Conservation (phyloP, 2,113 vertebrate genomes). For the Mesitornis unicolor region DNA sequence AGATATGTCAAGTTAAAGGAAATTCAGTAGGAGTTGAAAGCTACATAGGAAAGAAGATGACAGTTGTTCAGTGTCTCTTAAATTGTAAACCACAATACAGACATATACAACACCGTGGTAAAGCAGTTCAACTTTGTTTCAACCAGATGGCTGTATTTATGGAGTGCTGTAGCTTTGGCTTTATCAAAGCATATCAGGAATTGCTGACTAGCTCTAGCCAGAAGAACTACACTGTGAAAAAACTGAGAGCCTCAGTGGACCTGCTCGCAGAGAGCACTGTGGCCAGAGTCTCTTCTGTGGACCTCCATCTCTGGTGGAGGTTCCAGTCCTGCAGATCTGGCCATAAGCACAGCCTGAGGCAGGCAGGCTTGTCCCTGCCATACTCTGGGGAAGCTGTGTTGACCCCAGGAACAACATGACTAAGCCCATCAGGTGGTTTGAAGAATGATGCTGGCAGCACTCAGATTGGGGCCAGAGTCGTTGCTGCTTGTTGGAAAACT, state of each 20-base stretch:
- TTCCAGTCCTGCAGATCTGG: not conserved
- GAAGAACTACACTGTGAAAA: not conserved
- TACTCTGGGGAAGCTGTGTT: rapidly evolving
- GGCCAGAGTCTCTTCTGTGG: too few relatives aligned
- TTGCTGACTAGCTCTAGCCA: not conserved
- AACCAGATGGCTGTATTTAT: not conserved
- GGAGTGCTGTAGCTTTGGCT: not conserved
- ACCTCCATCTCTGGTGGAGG: not conserved
- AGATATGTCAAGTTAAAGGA: not conserved
- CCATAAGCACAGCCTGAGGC: rapidly evolving
- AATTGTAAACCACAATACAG: not conserved
- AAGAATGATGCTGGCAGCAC: not conserved
- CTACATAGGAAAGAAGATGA: not conserved
- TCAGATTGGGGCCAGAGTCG: rapidly evolving
- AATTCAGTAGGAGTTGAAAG: not conserved
- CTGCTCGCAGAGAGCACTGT: rapidly evolving
- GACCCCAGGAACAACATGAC: rapidly evolving
- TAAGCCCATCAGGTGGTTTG: not conserved
- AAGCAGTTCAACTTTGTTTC: not conserved
- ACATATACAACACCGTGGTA: not conserved
- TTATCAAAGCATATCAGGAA: not conserved
- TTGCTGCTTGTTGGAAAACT: not conserved
- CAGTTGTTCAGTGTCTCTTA: not conserved
- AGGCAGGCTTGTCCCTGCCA: not conserved
- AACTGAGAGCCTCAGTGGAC: rapidly evolving